These are phyloP conservation scores for Drosophila tristis DNA, from an alignment of 1,140 invertebrate species.

Conservation along the genomic window DNA sequence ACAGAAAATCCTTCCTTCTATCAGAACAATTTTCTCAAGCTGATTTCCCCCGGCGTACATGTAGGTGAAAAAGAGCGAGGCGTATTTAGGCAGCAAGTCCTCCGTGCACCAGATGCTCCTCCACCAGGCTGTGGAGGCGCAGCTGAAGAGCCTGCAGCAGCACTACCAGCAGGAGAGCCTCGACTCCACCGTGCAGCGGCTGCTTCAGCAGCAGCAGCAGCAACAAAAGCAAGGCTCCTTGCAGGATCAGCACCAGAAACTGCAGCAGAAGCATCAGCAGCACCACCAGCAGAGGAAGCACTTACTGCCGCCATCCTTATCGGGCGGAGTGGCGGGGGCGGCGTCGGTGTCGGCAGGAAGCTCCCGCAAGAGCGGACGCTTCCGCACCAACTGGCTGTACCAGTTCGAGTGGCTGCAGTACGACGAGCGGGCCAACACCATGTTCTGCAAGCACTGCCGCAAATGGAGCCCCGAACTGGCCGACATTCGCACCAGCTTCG, in stretches of 20 bases:
- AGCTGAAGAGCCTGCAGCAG: slow-evolving; percentile 59
- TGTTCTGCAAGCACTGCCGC: slow-evolving; percentile 90
- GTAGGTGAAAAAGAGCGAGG: slow-evolving; percentile 67
- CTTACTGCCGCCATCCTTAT: slow-evolving; percentile 1
- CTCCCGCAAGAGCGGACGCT: slow-evolving; percentile 87
- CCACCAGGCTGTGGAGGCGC: slow-evolving; percentile 70
- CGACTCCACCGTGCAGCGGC: slow-evolving; percentile 63
- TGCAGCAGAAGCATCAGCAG: slow-evolving; percentile 12
- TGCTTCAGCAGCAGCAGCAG: slow-evolving; percentile 68
- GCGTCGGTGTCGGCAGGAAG: neutral
- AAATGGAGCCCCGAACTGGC: slow-evolving; percentile 89
- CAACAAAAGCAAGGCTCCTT: slow-evolving; percentile 12
- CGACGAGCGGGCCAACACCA: slow-evolving; percentile 87
- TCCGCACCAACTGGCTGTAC: slow-evolving; percentile 88
- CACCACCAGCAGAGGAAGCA: slow-evolving; percentile 1
- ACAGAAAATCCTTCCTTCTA: slow-evolving; percentile 81
- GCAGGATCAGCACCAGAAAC: slow-evolving; percentile 15
- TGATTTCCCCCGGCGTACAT: slow-evolving; percentile 30
- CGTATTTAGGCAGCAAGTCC: slow-evolving; percentile 57
- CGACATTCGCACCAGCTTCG: slow-evolving; percentile 89
- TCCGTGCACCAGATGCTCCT: slow-evolving; percentile 68
- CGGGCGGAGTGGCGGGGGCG: slow-evolving; percentile 5
- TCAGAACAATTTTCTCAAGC: slow-evolving; percentile 66
- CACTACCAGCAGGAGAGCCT: slow-evolving; percentile 67
- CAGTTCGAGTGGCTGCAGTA: slow-evolving; percentile 89